phyloP scores from a whole-genome alignment of 2,113 vertebrate species.

The Crotalus helleri region DNA sequence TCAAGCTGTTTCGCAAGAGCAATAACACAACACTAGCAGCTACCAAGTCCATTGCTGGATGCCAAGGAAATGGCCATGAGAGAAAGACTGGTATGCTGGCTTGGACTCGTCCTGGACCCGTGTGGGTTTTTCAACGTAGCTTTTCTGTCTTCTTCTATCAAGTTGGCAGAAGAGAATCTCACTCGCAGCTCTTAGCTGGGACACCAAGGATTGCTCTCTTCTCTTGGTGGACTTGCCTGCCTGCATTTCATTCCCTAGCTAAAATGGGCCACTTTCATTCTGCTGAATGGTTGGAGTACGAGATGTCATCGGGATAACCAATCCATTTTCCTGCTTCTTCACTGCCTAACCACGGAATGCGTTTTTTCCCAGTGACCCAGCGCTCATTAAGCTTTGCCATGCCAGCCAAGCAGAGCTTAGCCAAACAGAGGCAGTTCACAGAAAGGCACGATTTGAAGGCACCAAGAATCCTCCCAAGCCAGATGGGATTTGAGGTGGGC shows the following conservation, averaged over 20 bases:
- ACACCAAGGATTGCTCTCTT: neutral
- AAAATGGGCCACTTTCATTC: neutral
- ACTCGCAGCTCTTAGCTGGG: neutral
- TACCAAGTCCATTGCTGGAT: neutral
- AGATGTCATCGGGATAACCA: neutral
- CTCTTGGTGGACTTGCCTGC: neutral
- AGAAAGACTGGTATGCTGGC: neutral
- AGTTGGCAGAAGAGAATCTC: neutral
- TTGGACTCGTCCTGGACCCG: neutral
- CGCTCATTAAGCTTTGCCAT: neutral
- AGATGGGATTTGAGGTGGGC: neutral
- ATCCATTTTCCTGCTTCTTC: neutral
- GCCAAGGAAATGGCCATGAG: neutral
- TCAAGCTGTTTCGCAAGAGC: slow-evolving; percentile 45
- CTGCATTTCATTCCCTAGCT: neutral
- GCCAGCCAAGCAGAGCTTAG: neutral
- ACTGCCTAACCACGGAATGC: neutral
- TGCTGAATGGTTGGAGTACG: too few relatives aligned
- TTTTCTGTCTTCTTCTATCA: neutral
- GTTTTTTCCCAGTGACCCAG: neutral
- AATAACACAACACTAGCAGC: slow-evolving; percentile 38
- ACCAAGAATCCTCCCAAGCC: neutral
- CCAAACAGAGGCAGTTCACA: too few relatives aligned
- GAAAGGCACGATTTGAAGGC: neutral
- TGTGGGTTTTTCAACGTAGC: neutral